Conservation (phyloP, 1,140 invertebrate species). For the Charaxes varanes region DNA sequence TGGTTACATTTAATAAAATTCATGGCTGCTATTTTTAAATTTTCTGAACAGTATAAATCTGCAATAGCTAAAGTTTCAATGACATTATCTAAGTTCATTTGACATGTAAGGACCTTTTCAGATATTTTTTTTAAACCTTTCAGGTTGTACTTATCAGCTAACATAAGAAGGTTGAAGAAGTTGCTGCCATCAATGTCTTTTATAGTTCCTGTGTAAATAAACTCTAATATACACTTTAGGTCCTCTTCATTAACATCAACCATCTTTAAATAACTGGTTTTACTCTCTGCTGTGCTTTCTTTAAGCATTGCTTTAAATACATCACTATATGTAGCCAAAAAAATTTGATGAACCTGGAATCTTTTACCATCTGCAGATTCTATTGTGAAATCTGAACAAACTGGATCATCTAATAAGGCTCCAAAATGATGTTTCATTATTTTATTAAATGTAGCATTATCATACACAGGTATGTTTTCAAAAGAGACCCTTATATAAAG, state of each 20-base stretch:
- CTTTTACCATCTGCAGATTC: slow-evolving; percentile 49
- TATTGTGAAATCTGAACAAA: slow-evolving; percentile 54
- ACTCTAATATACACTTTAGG: slow-evolving; percentile 40
- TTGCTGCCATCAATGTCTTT: slow-evolving; percentile 42
- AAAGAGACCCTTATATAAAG: slow-evolving; percentile 45
- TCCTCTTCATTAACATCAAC: slow-evolving; percentile 52
- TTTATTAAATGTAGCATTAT: slow-evolving; percentile 18
- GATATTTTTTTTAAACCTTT: slow-evolving; percentile 41
- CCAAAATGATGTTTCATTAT: slow-evolving; percentile 35
- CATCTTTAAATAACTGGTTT: slow-evolving; percentile 50
- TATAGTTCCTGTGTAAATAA: slow-evolving; percentile 56
- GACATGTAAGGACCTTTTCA: slow-evolving; percentile 36
- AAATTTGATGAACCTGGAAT: slow-evolving; percentile 48
- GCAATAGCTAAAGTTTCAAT: slow-evolving; percentile 45
- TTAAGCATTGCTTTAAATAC: slow-evolving; percentile 66
- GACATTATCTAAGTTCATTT: slow-evolving; percentile 42
- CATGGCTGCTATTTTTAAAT: slow-evolving; percentile 40
- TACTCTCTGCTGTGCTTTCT: slow-evolving; percentile 56
- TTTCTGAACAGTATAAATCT: slow-evolving; percentile 47
- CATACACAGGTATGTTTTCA: slow-evolving; percentile 1
- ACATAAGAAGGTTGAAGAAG: slow-evolving; percentile 43
- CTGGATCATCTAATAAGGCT: slow-evolving; percentile 42
- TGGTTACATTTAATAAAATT: slow-evolving; percentile 53
- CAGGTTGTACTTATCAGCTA: slow-evolving; percentile 52
- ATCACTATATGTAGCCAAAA: slow-evolving; percentile 49